A percentile compares a stretch with the other conserved stretches of the same genome.
Conservation (phyloP, 2,888 invertebrate genomes). For the Rhopalosiphum nymphaeae region DNA sequence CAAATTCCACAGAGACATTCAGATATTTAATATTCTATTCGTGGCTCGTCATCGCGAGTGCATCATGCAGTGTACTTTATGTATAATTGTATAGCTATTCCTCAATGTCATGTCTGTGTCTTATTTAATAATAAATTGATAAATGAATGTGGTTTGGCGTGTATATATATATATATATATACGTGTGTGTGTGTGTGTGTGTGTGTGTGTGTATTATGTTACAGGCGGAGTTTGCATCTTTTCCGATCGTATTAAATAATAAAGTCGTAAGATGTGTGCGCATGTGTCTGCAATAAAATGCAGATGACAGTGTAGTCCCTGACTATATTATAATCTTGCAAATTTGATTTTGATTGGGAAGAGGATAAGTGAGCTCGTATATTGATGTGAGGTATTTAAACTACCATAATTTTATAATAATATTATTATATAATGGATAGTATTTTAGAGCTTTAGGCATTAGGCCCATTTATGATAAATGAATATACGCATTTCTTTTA, state of each 20-base stretch:
- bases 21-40: too few species aligned
- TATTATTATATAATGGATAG: too few species aligned
- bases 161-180: neutral
- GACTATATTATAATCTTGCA: neutral
- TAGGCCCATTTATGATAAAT: neutral
- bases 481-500: neutral
- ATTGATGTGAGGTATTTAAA: neutral
- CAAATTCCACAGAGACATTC: too few species aligned
- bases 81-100: neutral
- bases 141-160: neutral
- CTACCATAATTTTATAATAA: neutral
- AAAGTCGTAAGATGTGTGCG: neutral
- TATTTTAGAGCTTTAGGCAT: too few species aligned
- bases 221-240: neutral
- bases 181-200: too few species aligned
- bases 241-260: neutral
- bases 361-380: neutral
- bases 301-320: neutral
- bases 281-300: neutral
- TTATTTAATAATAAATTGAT: neutral
- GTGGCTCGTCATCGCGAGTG: neutral
- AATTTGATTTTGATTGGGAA: neutral
- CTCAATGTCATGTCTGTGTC: neutral
- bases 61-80: neutral
- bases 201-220: neutral